Evolutionary conservation across 2,888 invertebrate species (phyloP).

Genomic region (Drepanosiphum platanoidis): DNA sequence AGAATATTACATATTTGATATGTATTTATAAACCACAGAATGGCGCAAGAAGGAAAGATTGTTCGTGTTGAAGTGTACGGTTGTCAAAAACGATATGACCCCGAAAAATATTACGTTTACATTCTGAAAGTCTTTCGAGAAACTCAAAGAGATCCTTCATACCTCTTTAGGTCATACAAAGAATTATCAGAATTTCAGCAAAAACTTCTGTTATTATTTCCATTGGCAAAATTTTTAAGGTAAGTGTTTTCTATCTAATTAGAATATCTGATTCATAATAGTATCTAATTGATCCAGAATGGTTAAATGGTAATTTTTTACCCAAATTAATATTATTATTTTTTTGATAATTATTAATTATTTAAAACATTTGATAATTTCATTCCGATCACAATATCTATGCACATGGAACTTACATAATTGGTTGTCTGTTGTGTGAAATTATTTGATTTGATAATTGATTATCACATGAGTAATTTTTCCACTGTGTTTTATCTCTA

Average conservation of each 20-base stretch:
- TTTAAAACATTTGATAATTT: no score
- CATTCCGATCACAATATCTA: no score
- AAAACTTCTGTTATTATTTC: slow-evolving; percentile 91
- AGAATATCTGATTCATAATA: background rate
- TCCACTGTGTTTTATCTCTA: no score
- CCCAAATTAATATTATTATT: background rate
- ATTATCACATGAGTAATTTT: no score
- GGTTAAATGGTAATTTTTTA: no score
- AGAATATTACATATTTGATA: slow-evolving; percentile 53
- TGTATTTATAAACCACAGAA: slow-evolving; percentile 69
- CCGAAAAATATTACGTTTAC: slow-evolving; percentile 97
- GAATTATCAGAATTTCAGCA: slow-evolving; percentile 97
- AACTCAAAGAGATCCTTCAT: slow-evolving; percentile 85
- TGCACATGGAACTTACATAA: no score
- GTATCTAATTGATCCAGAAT: no score
- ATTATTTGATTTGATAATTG: no score
- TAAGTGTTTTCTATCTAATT: slow-evolving; percentile 68
- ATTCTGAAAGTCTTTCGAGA: slow-evolving; percentile 85
- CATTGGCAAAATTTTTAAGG: slow-evolving; percentile 90
- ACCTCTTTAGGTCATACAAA: slow-evolving; percentile 92
- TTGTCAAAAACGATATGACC: slow-evolving; percentile 94
- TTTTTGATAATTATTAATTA: background rate
- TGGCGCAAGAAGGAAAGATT: slow-evolving; percentile 89
- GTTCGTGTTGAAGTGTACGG: slow-evolving; percentile 85
- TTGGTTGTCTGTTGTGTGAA: no score